A percentile compares a stretch with the other conserved stretches of the same genome.
These are phyloP conservation scores for Palloptera scutellata DNA, from an alignment of 2,888 invertebrate genomes.

Conservation along the genomic window DNA sequence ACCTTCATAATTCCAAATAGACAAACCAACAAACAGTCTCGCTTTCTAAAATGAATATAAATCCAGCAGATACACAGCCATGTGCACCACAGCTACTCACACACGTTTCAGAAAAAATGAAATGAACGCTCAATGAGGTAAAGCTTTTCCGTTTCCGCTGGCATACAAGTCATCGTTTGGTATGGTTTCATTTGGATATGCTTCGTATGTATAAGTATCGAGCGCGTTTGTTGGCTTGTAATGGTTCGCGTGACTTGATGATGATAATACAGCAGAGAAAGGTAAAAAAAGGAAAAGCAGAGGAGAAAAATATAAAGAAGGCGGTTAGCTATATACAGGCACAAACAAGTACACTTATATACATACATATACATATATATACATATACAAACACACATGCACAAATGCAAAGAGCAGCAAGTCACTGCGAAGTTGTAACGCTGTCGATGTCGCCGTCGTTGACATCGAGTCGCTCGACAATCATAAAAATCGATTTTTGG, in stretches of 20 bases:
- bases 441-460: neutral
- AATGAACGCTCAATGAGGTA: constrained; percentile 7
- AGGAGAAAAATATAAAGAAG: neutral
- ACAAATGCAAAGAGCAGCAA: neutral
- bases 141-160: constrained; percentile 49
- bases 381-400: neutral
- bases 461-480: constrained; percentile 26
- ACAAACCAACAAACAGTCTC: too few species aligned
- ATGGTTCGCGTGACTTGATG: constrained; percentile 11
- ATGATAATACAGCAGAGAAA: neutral
- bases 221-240: too few species aligned
- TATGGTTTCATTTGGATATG: neutral
- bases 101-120: constrained; percentile 9
- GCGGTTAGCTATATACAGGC: neutral
- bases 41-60: neutral
- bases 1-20: too few species aligned
- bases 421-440: neutral
- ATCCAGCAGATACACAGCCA: neutral
- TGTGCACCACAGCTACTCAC: constrained; percentile 20
- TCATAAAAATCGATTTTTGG: constrained; percentile 53
- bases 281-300: neutral
- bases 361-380: neutral
- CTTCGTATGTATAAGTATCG: too few species aligned
- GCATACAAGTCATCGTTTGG: constrained; percentile 27
- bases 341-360: neutral